Evolutionary conservation across 2,113 vertebrate species (phyloP), one percentile per base, ranked within the genome.

Genomic region (Alectura lathami): DNA sequence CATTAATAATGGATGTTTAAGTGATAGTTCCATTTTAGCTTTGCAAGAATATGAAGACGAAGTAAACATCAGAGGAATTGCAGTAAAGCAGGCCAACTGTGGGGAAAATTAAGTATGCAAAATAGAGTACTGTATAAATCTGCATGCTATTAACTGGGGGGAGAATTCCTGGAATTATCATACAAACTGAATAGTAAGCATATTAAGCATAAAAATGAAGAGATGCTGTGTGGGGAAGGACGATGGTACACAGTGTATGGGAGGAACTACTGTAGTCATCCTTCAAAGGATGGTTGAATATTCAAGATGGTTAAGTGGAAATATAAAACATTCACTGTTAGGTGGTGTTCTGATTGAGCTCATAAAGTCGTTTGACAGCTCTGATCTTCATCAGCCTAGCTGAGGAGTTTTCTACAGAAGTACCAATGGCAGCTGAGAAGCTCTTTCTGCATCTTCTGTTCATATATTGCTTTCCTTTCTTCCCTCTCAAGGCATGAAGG

Each of bases 1-100:
- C 96, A 97, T 97, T 97, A 98, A 97, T 97, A 97, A 97, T 94
- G 89, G 79, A 97, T 96, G 89, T 89, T 97, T 91, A 82, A 96
- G 88, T 83, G 82, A 96, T 69, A 50, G 83, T 84, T 98, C 91
- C 94, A 91, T 96, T 96, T 98, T 97, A 97, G 96, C 96, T 96
- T 93, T 91, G 95, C 86, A 93, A 93, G 89, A 91, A 91, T 94
- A 96, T 97, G 96, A 96, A 98, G 88, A 94, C 97, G 97, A 96
- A 98, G 96, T 97, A 97, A 97, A 96, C 91, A 97, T 76, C 95
- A 92, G 92, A 97, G 84, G 91, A 95, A 96, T 96, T 92, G 51
- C 4, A 80, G 91, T 80, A 89, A 96, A 96, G 92, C 89, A 96
- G 92, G 27, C 73, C 94, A 94, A 94, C 86, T 92, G 69, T 89